Percentiles rank a stretch among this genome's conserved stretches.
Evolutionary conservation across 2,113 vertebrate species (phyloP).

Genomic region (Mustela nigripes): DNA sequence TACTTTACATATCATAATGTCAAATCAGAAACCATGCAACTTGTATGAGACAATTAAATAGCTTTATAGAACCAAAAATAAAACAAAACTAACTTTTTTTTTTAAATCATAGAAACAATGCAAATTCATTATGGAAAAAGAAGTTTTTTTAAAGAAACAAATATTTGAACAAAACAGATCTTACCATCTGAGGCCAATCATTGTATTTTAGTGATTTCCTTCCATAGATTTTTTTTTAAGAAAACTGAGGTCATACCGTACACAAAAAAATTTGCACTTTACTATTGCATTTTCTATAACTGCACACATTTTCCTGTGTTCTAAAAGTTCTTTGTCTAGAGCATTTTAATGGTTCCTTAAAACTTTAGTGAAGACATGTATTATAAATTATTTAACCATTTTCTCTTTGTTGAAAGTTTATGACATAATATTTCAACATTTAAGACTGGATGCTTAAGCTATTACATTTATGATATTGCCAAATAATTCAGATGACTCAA

Average conservation of each 20-base stretch:
- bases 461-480: not conserved
- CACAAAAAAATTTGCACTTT: not conserved
- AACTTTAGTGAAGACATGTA: not conserved
- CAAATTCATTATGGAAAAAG: not conserved
- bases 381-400: not conserved
- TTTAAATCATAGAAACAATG: not conserved
- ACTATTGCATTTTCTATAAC: not conserved
- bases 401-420: not conserved
- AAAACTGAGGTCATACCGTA: not conserved
- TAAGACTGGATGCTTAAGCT: constrained; percentile 3
- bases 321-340: not conserved
- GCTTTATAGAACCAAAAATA: not conserved
- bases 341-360: not conserved
- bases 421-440: constrained; percentile 16
- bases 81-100: not conserved
- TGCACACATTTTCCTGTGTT: not conserved
- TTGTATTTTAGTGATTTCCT: constrained; percentile 17
- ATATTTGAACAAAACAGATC: not conserved
- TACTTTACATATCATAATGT: not conserved
- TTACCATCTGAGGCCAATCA: not conserved
- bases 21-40: constrained; percentile 32
- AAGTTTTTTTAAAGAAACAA: not conserved
- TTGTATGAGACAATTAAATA: constrained; percentile 2
- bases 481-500: constrained; percentile 14
- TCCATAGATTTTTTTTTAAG: not conserved